These are phyloP conservation scores for Otolemur crassicaudatus DNA, from an alignment of 2,797 vertebrate species.

Conservation along the genomic window DNA sequence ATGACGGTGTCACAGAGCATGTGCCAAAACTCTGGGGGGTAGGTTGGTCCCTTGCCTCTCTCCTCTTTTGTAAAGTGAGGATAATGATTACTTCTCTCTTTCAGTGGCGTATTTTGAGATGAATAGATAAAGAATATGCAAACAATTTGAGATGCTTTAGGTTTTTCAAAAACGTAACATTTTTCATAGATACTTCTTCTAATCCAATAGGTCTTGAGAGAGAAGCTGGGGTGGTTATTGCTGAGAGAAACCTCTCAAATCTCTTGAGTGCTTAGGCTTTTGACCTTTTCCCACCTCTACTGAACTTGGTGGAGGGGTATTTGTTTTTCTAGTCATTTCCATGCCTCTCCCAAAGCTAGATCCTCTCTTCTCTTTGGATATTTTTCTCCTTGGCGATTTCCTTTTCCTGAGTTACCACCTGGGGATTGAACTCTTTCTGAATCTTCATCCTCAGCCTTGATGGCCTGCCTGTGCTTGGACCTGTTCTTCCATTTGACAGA, in stretches of 20 bases:
- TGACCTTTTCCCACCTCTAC: too few relatives aligned
- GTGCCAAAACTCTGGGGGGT: fast-evolving
- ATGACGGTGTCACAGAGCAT: neutral
- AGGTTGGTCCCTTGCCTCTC: neutral
- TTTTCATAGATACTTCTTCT: neutral
- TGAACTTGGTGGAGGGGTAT: neutral
- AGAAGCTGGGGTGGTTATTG: neutral
- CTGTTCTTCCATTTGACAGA: neutral
- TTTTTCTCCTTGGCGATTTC: neutral
- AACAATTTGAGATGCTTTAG: slow-evolving; percentile 3
- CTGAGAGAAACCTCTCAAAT: neutral
- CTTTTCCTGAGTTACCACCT: neutral
- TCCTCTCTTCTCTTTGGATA: neutral
- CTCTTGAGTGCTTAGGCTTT: neutral
- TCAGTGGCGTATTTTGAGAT: neutral
- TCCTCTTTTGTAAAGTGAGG: neutral
- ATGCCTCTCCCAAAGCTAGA: neutral
- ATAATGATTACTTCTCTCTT: neutral
- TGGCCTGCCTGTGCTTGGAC: neutral
- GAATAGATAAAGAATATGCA: slow-evolving; percentile 6
- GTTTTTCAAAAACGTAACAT: neutral
- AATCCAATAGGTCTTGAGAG: neutral
- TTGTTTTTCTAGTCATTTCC: neutral
- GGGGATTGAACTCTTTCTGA: neutral
- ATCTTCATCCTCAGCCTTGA: neutral